These are phyloP conservation scores for Tachystola acroxantha DNA, from an alignment of 2,888 invertebrate genomes.

Conservation along the genomic window DNA sequence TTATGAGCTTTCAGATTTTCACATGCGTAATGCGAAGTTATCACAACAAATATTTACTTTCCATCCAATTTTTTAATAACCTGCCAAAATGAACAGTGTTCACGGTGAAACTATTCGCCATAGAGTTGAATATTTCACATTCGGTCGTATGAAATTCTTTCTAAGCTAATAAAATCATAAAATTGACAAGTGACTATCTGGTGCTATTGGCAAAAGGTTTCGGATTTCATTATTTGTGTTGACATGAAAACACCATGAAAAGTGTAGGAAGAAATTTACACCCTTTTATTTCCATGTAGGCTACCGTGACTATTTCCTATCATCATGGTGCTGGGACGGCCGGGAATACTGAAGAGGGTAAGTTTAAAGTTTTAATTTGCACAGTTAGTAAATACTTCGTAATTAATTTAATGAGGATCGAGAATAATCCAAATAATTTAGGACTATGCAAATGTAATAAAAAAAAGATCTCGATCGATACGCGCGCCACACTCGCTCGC, in stretches of 20 bases:
- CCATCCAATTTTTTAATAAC: constrained; percentile 29
- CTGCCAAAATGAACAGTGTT: constrained; percentile 28
- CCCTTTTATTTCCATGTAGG: no score
- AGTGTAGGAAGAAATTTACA: no score
- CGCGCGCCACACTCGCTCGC: no score
- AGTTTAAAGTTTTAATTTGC: constrained; percentile 12
- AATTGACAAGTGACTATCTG: constrained; percentile 32
- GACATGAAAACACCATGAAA: constrained; percentile 16
- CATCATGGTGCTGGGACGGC: constrained; percentile 6
- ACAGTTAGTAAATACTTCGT: no score
- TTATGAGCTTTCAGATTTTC: no score
- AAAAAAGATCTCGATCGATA: no score
- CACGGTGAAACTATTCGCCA: background rate
- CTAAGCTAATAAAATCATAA: constrained; percentile 34
- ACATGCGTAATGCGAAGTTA: constrained; percentile 15
- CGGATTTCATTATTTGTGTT: constrained; percentile 25
- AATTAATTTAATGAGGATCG: no score
- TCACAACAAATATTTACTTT: constrained; percentile 48
- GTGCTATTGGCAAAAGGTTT: constrained; percentile 25
- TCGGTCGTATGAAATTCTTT: constrained; percentile 27
- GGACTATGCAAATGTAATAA: no score
- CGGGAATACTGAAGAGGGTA: constrained; percentile 21
- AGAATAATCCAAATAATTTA: no score
- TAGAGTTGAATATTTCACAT: constrained; percentile 12
- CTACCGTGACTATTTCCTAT: no score